Evolutionary conservation across 1,140 invertebrate genomes (phyloP).

Genomic region (Trachelipus rathkii): DNA sequence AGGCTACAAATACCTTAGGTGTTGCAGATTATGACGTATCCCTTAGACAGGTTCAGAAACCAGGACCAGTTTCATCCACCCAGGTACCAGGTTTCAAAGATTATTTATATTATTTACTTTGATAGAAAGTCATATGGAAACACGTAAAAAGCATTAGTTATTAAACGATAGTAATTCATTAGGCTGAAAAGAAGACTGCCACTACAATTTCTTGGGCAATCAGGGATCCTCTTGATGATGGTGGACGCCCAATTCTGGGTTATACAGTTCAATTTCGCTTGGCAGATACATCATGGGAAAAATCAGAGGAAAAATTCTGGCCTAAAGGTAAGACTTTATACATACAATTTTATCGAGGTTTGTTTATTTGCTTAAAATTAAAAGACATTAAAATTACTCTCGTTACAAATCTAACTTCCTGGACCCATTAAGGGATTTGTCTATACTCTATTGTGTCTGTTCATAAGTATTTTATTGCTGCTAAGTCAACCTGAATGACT

Average conservation of each 20-base stretch:
- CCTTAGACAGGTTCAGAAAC: slow-evolving; percentile 65
- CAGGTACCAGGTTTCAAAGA: slow-evolving; percentile 22
- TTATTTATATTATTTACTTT: no score
- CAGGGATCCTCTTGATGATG: slow-evolving; percentile 63
- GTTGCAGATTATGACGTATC: slow-evolving; percentile 61
- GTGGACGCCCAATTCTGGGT: slow-evolving; percentile 67
- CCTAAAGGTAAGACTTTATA: slow-evolving; percentile 59
- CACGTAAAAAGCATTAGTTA: no score
- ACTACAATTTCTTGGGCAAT: slow-evolving; percentile 78
- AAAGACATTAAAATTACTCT: no score
- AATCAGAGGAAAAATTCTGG: slow-evolving; percentile 68
- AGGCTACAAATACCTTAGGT: slow-evolving; percentile 72
- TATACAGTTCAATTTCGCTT: slow-evolving; percentile 72
- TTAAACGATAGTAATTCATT: neutral
- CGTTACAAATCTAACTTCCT: no score
- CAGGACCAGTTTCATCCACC: slow-evolving; percentile 51
- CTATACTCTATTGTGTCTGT: no score
- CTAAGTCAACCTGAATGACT: no score
- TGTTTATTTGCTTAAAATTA: no score
- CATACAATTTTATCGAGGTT: no score
- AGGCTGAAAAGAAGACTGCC: slow-evolving; percentile 54
- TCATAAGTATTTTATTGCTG: no score
- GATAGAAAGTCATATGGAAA: no score
- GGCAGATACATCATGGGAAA: slow-evolving; percentile 59
- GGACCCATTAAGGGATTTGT: no score